Percentiles rank a stretch among this genome's conserved stretches.
Evolutionary conservation across 2,113 vertebrate species (phyloP).

Genomic region (Sapayoa aenigma): DNA sequence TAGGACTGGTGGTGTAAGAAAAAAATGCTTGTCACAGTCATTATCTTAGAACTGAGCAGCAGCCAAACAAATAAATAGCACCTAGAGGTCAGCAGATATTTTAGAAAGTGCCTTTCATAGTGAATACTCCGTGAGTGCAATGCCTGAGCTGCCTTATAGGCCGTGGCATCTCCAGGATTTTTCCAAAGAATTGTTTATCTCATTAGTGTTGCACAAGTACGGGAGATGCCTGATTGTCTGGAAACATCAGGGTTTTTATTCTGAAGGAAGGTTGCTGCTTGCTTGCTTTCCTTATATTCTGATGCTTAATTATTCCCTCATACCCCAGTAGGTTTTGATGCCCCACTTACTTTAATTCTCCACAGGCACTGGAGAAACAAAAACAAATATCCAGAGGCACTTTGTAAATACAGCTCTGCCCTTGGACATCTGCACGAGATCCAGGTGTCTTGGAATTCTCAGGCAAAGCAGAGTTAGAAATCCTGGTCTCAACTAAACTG

Average conservation of each 20-base stretch:
- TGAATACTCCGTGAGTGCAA: too few relatives aligned
- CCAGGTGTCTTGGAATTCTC: not conserved
- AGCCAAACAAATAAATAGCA: not conserved
- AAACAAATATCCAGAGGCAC: not conserved
- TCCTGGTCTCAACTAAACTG: not conserved
- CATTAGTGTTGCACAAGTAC: not conserved
- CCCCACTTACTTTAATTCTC: not conserved
- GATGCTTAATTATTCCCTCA: not conserved
- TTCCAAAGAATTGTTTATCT: not conserved
- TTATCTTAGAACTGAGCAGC: not conserved
- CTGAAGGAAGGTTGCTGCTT: not conserved
- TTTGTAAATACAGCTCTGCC: not conserved
- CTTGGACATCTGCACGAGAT: not conserved
- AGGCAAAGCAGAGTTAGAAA: not conserved
- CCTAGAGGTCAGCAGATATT: not conserved
- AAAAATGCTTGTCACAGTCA: not conserved
- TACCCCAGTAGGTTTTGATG: not conserved
- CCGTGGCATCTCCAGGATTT: not conserved
- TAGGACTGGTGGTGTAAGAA: not conserved
- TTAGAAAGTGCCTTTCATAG: not conserved
- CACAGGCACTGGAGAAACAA: not conserved
- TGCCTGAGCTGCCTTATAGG: not conserved
- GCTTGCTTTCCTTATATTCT: not conserved
- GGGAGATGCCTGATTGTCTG: not conserved
- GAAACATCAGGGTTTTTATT: not conserved